phyloP scores from a whole-genome alignment of 2,797 vertebrate species.

The Melanotaenia parkinsoni region DNA sequence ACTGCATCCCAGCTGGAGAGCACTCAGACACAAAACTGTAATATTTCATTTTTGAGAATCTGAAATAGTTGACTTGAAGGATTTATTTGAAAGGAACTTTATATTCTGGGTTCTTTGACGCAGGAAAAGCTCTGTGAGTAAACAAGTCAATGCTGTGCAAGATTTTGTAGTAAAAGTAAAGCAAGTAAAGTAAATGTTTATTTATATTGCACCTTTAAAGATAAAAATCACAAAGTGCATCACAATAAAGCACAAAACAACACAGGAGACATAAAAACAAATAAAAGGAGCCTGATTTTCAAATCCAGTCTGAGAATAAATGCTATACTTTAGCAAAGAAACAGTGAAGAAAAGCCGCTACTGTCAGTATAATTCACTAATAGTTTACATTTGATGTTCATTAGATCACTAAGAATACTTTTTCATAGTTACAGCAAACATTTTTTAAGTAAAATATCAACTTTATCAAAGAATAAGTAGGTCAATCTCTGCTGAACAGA shows the following conservation, averaged over 20 bases:
- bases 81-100: constrained; percentile 24
- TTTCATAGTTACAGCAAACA: constrained; percentile 8
- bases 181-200: too few relatives aligned
- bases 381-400: constrained; percentile 7
- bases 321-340: constrained; percentile 25
- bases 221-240: too few relatives aligned
- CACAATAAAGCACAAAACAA: too few relatives aligned
- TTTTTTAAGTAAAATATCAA: constrained; percentile 8
- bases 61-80: constrained; percentile 20
- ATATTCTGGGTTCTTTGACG: neutral
- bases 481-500: constrained; percentile 39
- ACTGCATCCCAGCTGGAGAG: constrained; percentile 31
- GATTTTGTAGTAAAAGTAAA: constrained; percentile 10
- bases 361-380: constrained; percentile 16
- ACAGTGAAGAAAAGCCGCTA: constrained; percentile 12
- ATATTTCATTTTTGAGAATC: constrained; percentile 13
- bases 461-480: constrained; percentile 20
- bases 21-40: constrained; percentile 20
- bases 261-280: too few relatives aligned
- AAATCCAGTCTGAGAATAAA: constrained; percentile 29
- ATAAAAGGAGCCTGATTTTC: constrained; percentile 19
- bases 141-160: constrained; percentile 4
- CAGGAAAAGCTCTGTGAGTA: neutral
- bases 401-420: constrained; percentile 8
- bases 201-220: too few relatives aligned